Evolutionary conservation across 2,113 vertebrate genomes (phyloP).

Genomic region (Xerus inauris): DNA sequence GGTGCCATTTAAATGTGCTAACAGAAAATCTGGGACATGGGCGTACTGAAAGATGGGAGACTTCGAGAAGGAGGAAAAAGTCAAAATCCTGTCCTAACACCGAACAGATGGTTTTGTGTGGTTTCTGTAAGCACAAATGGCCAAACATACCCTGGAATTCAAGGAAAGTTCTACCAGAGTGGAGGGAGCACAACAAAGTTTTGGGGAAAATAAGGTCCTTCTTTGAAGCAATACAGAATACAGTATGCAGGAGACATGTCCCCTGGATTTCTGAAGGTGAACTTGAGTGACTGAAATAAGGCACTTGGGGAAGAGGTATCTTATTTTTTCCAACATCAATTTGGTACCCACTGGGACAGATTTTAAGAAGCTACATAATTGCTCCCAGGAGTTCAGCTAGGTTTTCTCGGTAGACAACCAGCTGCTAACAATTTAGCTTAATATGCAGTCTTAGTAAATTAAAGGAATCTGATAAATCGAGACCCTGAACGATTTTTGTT

Average conservation of each 20-base stretch:
- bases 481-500: slow-evolving; percentile 15
- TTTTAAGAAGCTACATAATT: slow-evolving; percentile 43
- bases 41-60: neutral
- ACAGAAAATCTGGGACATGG: neutral
- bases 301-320: neutral
- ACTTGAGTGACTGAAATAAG: neutral
- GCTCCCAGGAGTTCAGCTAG: slow-evolving; percentile 37
- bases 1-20: neutral
- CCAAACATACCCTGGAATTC: neutral
- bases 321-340: neutral
- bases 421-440: slow-evolving; percentile 74
- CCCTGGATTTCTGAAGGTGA: neutral
- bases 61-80: neutral
- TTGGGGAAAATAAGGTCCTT: neutral
- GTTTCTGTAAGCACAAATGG: neutral
- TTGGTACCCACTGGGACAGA: neutral
- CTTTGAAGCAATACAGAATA: neutral
- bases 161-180: neutral
- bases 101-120: neutral
- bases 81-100: neutral
- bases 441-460: slow-evolving; percentile 64
- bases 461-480: slow-evolving; percentile 50
- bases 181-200: neutral
- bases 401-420: slow-evolving; percentile 59
- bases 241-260: neutral